Evolutionary conservation across 2,797 vertebrate species (phyloP), one percentile per base, ranked within the genome.

Genomic region (Catostomus latipinnis): DNA sequence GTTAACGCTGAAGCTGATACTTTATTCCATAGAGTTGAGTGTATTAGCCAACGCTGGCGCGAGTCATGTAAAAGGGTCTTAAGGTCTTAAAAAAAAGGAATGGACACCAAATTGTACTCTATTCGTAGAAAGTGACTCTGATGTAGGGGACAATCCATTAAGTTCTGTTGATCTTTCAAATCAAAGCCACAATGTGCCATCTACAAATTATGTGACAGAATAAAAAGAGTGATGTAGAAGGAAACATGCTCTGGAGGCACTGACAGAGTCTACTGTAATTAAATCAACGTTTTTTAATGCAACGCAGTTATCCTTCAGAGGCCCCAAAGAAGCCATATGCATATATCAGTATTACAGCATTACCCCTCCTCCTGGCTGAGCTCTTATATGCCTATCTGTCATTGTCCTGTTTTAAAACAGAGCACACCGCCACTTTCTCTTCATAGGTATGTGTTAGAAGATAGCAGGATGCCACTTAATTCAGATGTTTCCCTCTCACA

Each of bases 221-320:
- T 68, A 84, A 78, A 75, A 68, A 82, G 48, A 78, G 53, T 73
- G 13, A 61, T 52, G 71, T 12, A 67, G 71, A 68, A 53, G 58
- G 70, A 74, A 71, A 54, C 52, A 1, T 46, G 67, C 62, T 67
- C 60, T 69, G 53, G 66, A 5, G 77, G 48, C 72, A 65, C 22
- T 53, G 45, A 79, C 57, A 10, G 46, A 69, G 71, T 71, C 57
- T 52, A 18, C 43, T 48, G 49, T 83, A 71, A 78, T 74, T 74
- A 70, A 77, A 77, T 78, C 52, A 70, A 12, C 13, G 53, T 62
- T 78, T 67, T 74, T 85, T 81, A 70, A 81, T 65, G 70, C 74
- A 53, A 48, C 79, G 73, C 67, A 83, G 60, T 81, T 73, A 86
- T 76, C 68, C 72, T 60, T 76, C 71, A 76, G 62, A 76, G 14